Conservation (phyloP, 2,888 invertebrate species). For the Scaeva pyrastri region DNA sequence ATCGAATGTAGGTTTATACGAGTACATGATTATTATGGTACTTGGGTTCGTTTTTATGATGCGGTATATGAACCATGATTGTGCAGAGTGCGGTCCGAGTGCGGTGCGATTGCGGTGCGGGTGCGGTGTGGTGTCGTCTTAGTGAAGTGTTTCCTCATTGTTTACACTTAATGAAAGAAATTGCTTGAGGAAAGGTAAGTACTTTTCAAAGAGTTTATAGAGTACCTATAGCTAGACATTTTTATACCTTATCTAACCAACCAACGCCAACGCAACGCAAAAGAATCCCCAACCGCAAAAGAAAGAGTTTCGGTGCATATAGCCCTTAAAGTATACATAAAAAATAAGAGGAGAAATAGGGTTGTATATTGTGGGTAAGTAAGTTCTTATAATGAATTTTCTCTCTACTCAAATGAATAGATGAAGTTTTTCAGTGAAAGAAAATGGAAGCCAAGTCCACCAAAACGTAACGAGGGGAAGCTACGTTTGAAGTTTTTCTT, state of each 20-base stretch:
- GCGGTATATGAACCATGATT: constrained; percentile 32
- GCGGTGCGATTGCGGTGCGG: too few species aligned
- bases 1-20: constrained; percentile 7
- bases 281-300: not conserved
- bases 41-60: constrained; percentile 8
- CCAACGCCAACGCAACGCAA: too few species aligned
- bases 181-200: constrained; percentile 55
- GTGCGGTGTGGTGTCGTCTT: not conserved
- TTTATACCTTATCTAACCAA: too few species aligned
- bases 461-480: too few species aligned
- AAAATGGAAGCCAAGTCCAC: too few species aligned
- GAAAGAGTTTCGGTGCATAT: constrained; percentile 22
- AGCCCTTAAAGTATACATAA: constrained; percentile 16
- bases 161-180: constrained; percentile 65
- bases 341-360: too few species aligned
- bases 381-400: too few species aligned
- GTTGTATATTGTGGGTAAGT: too few species aligned
- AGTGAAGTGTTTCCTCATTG: constrained; percentile 65
- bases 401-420: too few species aligned
- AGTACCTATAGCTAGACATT: not conserved
- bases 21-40: constrained; percentile 22
- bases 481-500: too few species aligned
- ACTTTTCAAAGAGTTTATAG: constrained; percentile 33
- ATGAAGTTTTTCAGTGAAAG: too few species aligned
- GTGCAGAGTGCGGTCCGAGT: not conserved